Evolutionary conservation across 1,140 invertebrate species (phyloP).

Genomic region (Campodea augens): DNA sequence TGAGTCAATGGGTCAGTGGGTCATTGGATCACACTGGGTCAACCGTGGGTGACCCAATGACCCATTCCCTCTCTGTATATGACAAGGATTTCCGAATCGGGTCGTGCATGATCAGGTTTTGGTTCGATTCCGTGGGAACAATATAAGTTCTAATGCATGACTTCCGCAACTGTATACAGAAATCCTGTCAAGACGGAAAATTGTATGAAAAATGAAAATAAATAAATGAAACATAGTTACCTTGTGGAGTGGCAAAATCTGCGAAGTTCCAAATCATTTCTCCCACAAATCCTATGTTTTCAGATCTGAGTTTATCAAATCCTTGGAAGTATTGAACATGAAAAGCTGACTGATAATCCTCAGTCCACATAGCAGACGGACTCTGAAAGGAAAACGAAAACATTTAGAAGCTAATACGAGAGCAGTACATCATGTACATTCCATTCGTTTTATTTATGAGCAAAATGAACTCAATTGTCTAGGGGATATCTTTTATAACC

Average conservation of each 20-base stretch:
- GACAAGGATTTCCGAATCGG: no score
- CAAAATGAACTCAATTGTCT: background rate
- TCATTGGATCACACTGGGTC: no score
- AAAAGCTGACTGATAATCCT: constrained; percentile 40
- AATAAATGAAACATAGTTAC: constrained; percentile 17
- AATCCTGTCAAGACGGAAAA: background rate
- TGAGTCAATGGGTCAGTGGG: no score
- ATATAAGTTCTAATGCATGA: no score
- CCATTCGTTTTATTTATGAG: background rate
- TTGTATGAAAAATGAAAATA: background rate
- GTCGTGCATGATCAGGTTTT: no score
- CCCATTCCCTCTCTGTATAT: no score
- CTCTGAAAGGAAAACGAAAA: constrained; percentile 19
- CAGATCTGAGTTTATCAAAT: constrained; percentile 31
- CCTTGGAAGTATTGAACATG: constrained; percentile 32
- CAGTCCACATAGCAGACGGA: constrained; percentile 36
- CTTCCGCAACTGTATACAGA: constrained; percentile 3
- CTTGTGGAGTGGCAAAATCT: constrained; percentile 40
- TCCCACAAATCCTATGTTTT: constrained; percentile 27
- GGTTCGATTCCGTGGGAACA: no score
- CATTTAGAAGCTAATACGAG: background rate
- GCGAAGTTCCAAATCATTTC: constrained; percentile 59
- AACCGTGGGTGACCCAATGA: no score
- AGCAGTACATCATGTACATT: background rate
- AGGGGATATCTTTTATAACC: background rate